Evolutionary conservation across 2,797 vertebrate species (phyloP), one percentile per base, ranked within the genome.

Genomic region (Onychomys arenicola): DNA sequence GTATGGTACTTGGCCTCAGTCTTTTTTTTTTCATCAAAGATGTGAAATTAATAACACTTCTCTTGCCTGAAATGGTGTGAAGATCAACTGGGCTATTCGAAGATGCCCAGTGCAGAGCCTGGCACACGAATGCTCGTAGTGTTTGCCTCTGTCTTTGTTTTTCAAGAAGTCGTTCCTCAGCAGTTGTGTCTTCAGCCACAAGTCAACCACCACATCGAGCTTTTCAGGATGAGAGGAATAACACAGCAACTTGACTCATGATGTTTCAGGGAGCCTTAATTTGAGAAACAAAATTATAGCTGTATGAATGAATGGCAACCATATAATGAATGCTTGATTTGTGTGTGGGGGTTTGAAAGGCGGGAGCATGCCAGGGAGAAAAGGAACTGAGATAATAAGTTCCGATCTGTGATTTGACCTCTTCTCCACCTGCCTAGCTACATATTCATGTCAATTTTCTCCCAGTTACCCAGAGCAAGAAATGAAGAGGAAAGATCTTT

Each of bases 371-470:
- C 1, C 90, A 93, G 73, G 82, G 65, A 77, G 73, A 96, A 93
- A 83, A 59, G 83, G 59, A 94, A 94, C 61, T 59, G 67, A 83
- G 89, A 89, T 96, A 97, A 95, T 94, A 96, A 94, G 95, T 97
- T 97, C 78, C 91, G 49, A 6, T 73, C 85, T 92, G 97, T 96
- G 97, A 96, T 89, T 61, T 97, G 86, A 94, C 78, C 96, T 91
- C 80, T 46, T 97, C 78, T 96, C 89, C 4, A 19, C 78, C 91
- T 90, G 37, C 97, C 95, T 93, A 61, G 95, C 93, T 96, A 78
- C 96, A 97, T 84, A 95, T 92, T 98, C 93, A 97, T 96, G 89
- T 32, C 90, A 96, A 92, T 98, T 98, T 97, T 94, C 55, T 75
- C 93, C 57, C 55, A 91, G 96, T 97, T 97, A 97, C 97, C 86